Evolutionary conservation across 2,113 vertebrate species (phyloP).

Genomic region (Halichoeres trimaculatus): DNA sequence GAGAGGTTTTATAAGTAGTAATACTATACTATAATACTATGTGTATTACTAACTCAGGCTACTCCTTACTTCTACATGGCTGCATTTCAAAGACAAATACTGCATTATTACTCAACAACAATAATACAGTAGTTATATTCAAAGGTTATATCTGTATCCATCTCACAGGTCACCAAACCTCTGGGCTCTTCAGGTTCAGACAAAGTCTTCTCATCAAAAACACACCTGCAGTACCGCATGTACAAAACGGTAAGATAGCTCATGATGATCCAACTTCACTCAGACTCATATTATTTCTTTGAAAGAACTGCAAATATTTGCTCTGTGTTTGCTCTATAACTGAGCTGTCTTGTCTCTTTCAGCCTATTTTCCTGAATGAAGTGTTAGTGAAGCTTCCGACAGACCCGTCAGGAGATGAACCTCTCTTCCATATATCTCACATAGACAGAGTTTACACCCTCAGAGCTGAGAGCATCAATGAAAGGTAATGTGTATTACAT

Average conservation of each 20-base stretch:
- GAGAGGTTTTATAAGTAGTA: neutral
- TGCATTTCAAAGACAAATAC: neutral
- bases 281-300: no score
- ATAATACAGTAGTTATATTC: neutral
- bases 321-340: neutral
- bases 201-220: slow-evolving; percentile 98
- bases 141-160: neutral
- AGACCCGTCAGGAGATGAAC: slow-evolving; percentile 97
- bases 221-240: slow-evolving; percentile 98
- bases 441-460: slow-evolving; percentile 98
- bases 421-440: slow-evolving; percentile 99
- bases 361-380: slow-evolving; percentile 99
- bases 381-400: slow-evolving; percentile 98
- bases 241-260: slow-evolving; percentile 92
- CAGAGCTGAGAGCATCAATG: slow-evolving; percentile 96
- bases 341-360: slow-evolving; percentile 45
- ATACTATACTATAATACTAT: no score
- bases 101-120: neutral
- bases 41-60: neutral
- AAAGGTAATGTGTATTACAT: slow-evolving; percentile 82
- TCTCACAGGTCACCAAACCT: slow-evolving; percentile 90
- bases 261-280: neutral
- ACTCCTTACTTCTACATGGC: neutral
- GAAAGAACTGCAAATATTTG: neutral
- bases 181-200: slow-evolving; percentile 92